Base-by-base conservation (phyloP, 2,113 vertebrate genomes). In the Phalacrocorax pelagicus region DNA sequence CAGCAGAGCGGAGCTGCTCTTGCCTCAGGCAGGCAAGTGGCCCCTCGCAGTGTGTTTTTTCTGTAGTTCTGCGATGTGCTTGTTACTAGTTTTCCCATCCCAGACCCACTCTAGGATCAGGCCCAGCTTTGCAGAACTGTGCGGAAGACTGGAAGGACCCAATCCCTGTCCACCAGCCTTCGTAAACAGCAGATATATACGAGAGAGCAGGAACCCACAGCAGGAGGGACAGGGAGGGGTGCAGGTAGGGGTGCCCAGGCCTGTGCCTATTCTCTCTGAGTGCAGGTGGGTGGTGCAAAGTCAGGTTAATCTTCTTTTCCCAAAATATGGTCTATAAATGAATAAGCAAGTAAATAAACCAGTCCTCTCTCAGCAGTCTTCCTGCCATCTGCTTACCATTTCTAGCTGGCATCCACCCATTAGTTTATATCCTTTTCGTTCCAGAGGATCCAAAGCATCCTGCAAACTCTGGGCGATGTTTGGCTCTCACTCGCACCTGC, bases 331-430 rank as follows among this genome's bases (percentile, higher is more conserved):
- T 26, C 72, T 94, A 14, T 36, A 78, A 93, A 92, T n/a, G 86
- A 77, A 84, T 62, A 95, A 94, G 94, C 80, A 83, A 92, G 93
- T 92, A 96, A 96, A 97, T 67, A 96, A 95, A 94, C 29, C 69
- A 51, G 11, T 81, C 83, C 29, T 81, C 67, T 95, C 89, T 83
- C 83, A 67, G 89, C 92, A 96, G 88, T 6, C 86, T 78, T 38
- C n/a, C n/a, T 89, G 49, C 96, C 96, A 97, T 96, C 96, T 97
- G 96, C 93, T 96, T 23, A 81, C 94, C 73, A 69, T 91, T 90
- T 93, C 78, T 78, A 94, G 93, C 94, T 95, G 96, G 96, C 96
- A 86, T 3, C 78, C 67, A 51, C 93, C 85, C 93, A 36, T 69
- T 12, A 69, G 71, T 82, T 75, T 85, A 44, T 26, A 57, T 73